Percentiles rank a stretch among this genome's conserved stretches.
phyloP scores from a whole-genome alignment of 1,140 invertebrate genomes.

The Lepidotrigona ventralis region DNA sequence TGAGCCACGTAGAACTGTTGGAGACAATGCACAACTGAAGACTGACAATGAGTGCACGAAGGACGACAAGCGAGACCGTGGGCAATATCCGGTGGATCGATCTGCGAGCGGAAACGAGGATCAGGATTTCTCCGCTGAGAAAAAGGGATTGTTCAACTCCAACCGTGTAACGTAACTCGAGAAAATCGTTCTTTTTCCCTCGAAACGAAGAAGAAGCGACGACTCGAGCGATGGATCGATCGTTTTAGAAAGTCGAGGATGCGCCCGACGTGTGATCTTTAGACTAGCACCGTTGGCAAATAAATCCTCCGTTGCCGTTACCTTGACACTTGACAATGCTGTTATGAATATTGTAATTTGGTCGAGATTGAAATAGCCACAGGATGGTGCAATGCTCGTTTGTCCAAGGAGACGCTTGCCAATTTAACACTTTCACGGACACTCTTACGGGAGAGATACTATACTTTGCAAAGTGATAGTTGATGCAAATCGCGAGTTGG shows the following conservation, averaged over 20 bases:
- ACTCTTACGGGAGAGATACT: background rate
- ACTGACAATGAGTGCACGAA: background rate
- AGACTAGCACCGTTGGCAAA: background rate
- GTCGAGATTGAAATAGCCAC: background rate
- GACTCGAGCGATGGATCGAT: slow-evolving; percentile 18
- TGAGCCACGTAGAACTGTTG: background rate
- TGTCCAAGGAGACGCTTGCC: background rate
- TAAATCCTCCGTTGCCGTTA: slow-evolving; percentile 2
- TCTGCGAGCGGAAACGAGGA: slow-evolving; percentile 20
- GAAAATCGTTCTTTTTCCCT: slow-evolving; percentile 22
- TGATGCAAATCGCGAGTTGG: background rate
- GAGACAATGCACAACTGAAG: no score
- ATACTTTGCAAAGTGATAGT: background rate
- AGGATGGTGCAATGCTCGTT: background rate
- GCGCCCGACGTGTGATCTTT: background rate
- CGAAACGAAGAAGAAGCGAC: slow-evolving; percentile 6
- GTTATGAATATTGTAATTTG: slow-evolving; percentile 1
- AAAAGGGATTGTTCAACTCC: background rate
- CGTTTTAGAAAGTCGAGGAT: slow-evolving; percentile 37
- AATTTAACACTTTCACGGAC: background rate
- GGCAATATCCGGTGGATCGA: slow-evolving; percentile 36
- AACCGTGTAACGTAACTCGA: slow-evolving; percentile 11
- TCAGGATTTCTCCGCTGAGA: background rate
- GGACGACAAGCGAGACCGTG: slow-evolving; percentile 12
- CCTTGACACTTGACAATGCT: slow-evolving; percentile 21